Evolutionary conservation across 2,888 invertebrate genomes (phyloP).

Genomic region (Mesopsocus fuscifrons): DNA sequence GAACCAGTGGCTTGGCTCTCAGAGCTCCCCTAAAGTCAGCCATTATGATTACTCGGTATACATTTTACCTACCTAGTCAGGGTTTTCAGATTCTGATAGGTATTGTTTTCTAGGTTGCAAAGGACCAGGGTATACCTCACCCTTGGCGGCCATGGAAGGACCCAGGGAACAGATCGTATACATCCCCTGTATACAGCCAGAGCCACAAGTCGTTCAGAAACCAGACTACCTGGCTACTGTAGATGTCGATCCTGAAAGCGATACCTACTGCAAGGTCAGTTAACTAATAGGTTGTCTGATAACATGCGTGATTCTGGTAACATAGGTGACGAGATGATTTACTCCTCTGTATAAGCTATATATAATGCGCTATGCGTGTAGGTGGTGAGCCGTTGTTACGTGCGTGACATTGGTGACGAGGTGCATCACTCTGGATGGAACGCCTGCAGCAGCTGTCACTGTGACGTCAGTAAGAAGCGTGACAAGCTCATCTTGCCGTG

Average conservation of each 20-base stretch:
- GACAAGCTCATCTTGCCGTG: constrained; percentile 69
- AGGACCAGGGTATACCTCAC: constrained; percentile 62
- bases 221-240: constrained; percentile 81
- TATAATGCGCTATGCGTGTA: constrained; percentile 22
- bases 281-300: neutral
- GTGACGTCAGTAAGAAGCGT: constrained; percentile 33
- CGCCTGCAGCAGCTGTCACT: constrained; percentile 81
- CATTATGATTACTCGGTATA: too few species aligned
- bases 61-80: too few species aligned
- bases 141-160: constrained; percentile 66
- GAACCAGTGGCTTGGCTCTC: too few species aligned
- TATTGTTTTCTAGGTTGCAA: too few species aligned
- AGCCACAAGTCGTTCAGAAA: constrained; percentile 34
- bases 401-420: constrained; percentile 65
- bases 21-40: too few species aligned
- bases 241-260: constrained; percentile 74
- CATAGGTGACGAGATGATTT: too few species aligned
- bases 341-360: neutral
- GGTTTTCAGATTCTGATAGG: too few species aligned
- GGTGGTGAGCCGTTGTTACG: constrained; percentile 72
- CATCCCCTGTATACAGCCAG: constrained; percentile 70
- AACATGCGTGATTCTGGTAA: neutral
- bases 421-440: constrained; percentile 96
- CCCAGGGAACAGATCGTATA: constrained; percentile 74
- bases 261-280: constrained; percentile 61